phyloP scores from a whole-genome alignment of 2,797 vertebrate species.

The Chiroxiphia lanceolata region DNA sequence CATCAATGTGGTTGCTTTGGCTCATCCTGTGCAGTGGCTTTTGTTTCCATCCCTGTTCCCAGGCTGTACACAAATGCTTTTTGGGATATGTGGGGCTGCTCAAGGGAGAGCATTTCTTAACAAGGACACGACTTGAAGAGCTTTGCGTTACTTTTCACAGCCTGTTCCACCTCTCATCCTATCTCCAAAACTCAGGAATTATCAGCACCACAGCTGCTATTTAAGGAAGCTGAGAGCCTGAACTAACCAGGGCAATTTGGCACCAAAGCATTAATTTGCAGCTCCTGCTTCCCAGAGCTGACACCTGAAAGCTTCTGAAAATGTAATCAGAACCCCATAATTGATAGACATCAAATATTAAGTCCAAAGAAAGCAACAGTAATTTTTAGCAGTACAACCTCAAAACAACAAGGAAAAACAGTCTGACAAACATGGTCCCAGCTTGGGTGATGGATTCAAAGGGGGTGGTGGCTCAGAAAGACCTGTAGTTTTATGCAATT shows the following conservation, averaged over 20 bases:
- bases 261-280: neutral
- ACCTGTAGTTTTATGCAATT: neutral
- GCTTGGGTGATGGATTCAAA: neutral
- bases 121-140: neutral
- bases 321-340: neutral
- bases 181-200: neutral
- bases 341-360: fast-evolving
- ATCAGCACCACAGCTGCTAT: neutral
- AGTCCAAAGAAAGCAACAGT: neutral
- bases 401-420: neutral
- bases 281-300: neutral
- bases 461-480: neutral
- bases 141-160: neutral
- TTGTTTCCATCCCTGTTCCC: neutral
- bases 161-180: neutral
- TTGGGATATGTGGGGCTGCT: neutral
- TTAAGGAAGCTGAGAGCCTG: neutral
- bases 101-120: neutral
- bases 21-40: fast-evolving
- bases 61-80: neutral
- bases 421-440: neutral
- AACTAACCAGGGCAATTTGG: neutral
- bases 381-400: neutral
- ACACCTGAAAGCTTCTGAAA: neutral
- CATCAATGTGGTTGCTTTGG: fast-evolving